Conservation (phyloP, 2,797 vertebrate genomes). For the Anabacerthia variegaticeps region DNA sequence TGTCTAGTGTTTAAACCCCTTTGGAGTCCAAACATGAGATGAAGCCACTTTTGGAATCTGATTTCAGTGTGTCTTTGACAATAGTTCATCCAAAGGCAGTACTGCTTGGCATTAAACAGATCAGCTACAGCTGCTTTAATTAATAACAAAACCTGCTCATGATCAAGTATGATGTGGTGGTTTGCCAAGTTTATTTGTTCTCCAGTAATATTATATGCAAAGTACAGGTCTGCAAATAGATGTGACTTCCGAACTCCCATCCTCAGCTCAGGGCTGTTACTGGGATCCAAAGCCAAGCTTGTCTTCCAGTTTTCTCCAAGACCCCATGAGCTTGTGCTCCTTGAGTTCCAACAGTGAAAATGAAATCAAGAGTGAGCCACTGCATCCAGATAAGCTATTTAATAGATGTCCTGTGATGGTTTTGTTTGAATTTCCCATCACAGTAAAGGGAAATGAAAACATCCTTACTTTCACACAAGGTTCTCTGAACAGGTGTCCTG, state of each 20-base stretch:
- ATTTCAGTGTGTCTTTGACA: background rate
- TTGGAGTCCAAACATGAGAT: background rate
- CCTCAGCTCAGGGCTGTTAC: background rate
- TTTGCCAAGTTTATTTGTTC: background rate
- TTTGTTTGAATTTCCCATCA: background rate
- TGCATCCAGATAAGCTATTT: background rate
- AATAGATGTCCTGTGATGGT: background rate
- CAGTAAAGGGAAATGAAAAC: background rate
- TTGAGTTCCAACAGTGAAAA: background rate
- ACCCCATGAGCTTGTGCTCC: rapidly evolving
- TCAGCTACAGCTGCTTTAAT: background rate
- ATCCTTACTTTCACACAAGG: background rate
- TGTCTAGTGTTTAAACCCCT: background rate
- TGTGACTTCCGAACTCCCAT: background rate
- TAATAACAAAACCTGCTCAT: background rate
- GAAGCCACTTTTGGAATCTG: background rate
- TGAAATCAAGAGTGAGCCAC: background rate
- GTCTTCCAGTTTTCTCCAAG: background rate
- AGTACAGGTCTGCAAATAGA: background rate
- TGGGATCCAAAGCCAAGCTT: background rate
- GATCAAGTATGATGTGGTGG: background rate
- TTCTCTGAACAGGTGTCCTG: background rate
- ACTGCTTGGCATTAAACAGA: background rate
- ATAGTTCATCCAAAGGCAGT: background rate
- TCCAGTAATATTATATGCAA: background rate